These are phyloP conservation scores for Opisthocomus hoazin DNA, from an alignment of 2,113 vertebrate species.

Conservation along the genomic window DNA sequence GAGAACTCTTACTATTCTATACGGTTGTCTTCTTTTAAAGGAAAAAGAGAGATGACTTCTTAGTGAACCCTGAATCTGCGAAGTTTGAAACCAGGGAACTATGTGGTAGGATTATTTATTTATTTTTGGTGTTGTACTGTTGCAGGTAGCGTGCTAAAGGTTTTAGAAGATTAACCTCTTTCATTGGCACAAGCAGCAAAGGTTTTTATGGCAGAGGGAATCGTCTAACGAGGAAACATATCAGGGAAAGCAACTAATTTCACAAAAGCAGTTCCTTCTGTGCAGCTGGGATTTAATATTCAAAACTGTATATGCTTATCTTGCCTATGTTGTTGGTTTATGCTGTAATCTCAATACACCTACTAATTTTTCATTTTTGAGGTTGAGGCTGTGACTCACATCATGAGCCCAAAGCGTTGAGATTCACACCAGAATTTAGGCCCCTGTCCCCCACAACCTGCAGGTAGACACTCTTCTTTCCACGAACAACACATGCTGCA, in stretches of 20 bases:
- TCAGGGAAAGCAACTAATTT: not conserved
- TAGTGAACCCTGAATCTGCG: constrained; percentile 43
- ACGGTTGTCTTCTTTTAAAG: constrained; percentile 25
- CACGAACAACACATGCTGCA: not conserved
- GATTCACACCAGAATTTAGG: not conserved
- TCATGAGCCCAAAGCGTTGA: not conserved
- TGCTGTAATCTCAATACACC: not conserved
- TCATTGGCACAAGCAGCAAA: not conserved
- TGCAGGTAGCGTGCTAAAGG: not conserved
- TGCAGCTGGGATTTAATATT: not conserved
- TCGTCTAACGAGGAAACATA: not conserved
- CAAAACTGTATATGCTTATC: not conserved
- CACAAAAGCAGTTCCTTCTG: not conserved
- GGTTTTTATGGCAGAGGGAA: not conserved
- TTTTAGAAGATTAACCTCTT: not conserved
- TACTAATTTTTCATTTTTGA: not conserved
- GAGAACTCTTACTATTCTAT: constrained; percentile 53
- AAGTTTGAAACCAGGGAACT: not conserved
- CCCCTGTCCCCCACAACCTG: not conserved
- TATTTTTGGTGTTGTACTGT: not conserved
- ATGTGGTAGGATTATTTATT: not conserved
- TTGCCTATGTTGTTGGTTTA: not conserved
- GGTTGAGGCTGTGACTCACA: not conserved
- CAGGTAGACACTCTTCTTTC: not conserved
- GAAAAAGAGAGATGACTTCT: constrained; percentile 34